Evolutionary conservation across 1,140 invertebrate genomes (phyloP), one percentile per base, ranked within the genome.

Genomic region (Drosophila kurseongensis): DNA sequence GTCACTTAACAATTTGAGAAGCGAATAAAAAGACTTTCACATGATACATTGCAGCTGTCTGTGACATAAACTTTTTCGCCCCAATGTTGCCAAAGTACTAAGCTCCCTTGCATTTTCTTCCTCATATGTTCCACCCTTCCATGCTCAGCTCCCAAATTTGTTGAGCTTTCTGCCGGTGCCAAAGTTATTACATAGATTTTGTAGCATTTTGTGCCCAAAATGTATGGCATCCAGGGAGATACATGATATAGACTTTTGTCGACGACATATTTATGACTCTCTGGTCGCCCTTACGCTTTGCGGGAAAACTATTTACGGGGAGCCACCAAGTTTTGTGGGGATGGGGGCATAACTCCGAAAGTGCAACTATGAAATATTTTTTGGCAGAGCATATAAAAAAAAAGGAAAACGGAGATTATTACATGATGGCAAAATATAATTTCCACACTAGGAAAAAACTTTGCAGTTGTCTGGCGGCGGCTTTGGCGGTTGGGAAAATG

Each of bases 291-390:
- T 40, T 55, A 27, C 42, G 27, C 51, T 52, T 68, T 40, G 41
- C 65, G 38, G 41, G 48, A 5, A 14, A 51, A 51, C 48, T 73
- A 80, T 82, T 82, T 82, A 73, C 66, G 74, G 61, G 59, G 47
- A 72, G 16, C 38, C 38, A 16, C 42, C 29, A 60, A 71, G 54
- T 66, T 73, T 13, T 6, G 41, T 14, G 42, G 44, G 23, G 13
- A 56, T 23, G 38, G 52, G 47, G 10, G 35, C 29, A 42, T 16
- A 55, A 72, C 83, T 78, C 71, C 44, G 36, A 84, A 80, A 84
- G 72, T 89, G 84, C 84, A 88, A 88, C 84, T 89, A 75, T 88
- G 84, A 88, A 72, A 89, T 88, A 88, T 89, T 67, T 84, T 85
- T 84, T 68, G 69, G 65, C 72, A 69, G 66, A 23, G 51, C 41